Conservation (phyloP, 2,888 invertebrate species). For the Cryptus viduatorius region DNA sequence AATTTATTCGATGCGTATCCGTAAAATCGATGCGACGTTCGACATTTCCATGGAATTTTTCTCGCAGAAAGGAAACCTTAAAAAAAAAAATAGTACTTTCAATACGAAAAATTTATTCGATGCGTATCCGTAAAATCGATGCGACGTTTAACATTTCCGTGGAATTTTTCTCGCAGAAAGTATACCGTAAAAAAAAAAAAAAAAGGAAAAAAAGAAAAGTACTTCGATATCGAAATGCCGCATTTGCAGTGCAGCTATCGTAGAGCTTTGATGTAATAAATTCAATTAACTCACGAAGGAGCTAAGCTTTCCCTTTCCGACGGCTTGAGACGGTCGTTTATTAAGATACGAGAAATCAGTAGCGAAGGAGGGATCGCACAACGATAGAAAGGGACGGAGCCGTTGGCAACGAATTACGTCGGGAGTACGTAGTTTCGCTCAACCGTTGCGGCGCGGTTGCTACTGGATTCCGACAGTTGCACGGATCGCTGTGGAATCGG, state of each 20-base stretch:
- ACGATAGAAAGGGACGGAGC: neutral
- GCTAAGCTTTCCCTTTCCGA: neutral
- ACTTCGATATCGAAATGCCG: neutral
- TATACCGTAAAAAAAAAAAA: too few relatives aligned
- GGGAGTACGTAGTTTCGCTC: conserved; percentile 48
- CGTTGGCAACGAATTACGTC: conserved; percentile 34
- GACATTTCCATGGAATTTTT: too few relatives aligned
- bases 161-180: too few relatives aligned
- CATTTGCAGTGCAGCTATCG: neutral
- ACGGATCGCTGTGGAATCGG: conserved; percentile 20
- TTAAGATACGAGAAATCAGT: conserved; percentile 37
- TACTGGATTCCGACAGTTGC: conserved; percentile 60
- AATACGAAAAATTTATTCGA: too few relatives aligned
- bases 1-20: too few relatives aligned
- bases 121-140: too few relatives aligned
- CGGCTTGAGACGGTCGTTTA: neutral
- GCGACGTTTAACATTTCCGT: too few relatives aligned
- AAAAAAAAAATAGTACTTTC: too few relatives aligned
- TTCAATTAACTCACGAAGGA: neutral
- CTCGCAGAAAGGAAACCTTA: too few relatives aligned
- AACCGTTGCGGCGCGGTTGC: conserved; percentile 45
- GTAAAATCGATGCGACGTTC: too few relatives aligned
- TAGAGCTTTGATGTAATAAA: neutral
- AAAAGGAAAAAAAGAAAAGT: neutral
- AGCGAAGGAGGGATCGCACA: conserved; percentile 6